Conservation (phyloP, 2,113 vertebrate species). For the Mesitornis unicolor region DNA sequence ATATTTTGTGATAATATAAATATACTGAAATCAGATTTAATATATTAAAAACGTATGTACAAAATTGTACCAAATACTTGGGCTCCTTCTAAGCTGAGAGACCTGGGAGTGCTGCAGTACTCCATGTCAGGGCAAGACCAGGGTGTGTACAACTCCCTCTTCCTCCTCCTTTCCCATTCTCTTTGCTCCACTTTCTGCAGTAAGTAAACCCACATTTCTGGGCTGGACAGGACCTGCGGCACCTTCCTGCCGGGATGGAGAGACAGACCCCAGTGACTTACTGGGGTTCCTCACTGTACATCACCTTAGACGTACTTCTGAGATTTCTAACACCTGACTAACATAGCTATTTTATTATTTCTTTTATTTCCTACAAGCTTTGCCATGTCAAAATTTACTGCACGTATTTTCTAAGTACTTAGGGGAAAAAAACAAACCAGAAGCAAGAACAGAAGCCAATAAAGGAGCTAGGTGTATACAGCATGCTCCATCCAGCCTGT, state of each 20-base stretch:
- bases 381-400: neutral
- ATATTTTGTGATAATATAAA: neutral
- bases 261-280: neutral
- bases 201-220: neutral
- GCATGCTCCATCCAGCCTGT: neutral
- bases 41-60: neutral
- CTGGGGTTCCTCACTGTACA: neutral
- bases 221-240: neutral
- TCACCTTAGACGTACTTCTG: neutral
- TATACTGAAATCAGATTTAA: neutral
- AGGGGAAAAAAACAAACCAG: neutral
- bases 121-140: slow-evolving; percentile 38
- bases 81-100: neutral
- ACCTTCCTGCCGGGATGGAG: neutral
- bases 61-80: neutral
- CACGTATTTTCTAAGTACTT: neutral
- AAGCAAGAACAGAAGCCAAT: neutral
- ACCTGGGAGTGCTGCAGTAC: neutral
- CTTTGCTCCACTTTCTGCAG: neutral
- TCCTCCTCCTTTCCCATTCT: neutral
- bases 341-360: neutral
- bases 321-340: neutral
- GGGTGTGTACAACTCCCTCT: slow-evolving; percentile 1
- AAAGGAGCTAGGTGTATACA: neutral
- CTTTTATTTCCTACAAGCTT: neutral